A percentile compares a stretch with the other conserved stretches of the same genome.
Conservation (phyloP, 2,113 vertebrate species). For the Lophura nycthemera region DNA sequence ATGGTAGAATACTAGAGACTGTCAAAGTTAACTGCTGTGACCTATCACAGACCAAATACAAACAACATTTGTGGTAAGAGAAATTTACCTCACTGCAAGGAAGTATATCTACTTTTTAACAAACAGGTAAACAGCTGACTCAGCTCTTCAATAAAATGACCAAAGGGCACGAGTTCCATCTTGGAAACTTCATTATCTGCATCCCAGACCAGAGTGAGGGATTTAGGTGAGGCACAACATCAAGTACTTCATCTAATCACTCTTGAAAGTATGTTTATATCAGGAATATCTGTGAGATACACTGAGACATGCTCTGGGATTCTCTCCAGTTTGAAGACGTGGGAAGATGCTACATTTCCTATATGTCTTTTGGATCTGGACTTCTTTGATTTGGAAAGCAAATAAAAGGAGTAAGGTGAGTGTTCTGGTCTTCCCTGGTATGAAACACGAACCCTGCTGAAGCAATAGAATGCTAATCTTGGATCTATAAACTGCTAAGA, state of each 20-base stretch:
- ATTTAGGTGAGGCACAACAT: neutral
- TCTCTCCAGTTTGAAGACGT: neutral
- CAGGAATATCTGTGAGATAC: rapidly evolving
- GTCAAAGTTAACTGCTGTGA: neutral
- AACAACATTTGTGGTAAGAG: neutral
- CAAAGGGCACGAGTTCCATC: neutral
- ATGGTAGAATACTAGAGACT: neutral
- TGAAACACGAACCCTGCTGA: neutral
- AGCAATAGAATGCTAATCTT: rapidly evolving
- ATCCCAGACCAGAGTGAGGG: neutral
- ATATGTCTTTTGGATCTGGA: neutral
- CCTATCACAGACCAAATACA: neutral
- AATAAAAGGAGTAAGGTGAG: neutral
- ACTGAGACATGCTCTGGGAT: neutral
- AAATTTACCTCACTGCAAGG: neutral
- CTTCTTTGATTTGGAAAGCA: neutral
- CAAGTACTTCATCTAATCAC: neutral
- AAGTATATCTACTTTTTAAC: neutral
- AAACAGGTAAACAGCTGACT: neutral
- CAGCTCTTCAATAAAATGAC: neutral
- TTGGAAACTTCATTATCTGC: neutral
- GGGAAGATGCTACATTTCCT: neutral
- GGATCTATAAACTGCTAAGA: neutral
- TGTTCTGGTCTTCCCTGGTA: neutral
- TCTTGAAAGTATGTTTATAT: neutral